phyloP scores from a whole-genome alignment of 64 coral and sea anemone genomes.

The Platygyra sinensis region DNA sequence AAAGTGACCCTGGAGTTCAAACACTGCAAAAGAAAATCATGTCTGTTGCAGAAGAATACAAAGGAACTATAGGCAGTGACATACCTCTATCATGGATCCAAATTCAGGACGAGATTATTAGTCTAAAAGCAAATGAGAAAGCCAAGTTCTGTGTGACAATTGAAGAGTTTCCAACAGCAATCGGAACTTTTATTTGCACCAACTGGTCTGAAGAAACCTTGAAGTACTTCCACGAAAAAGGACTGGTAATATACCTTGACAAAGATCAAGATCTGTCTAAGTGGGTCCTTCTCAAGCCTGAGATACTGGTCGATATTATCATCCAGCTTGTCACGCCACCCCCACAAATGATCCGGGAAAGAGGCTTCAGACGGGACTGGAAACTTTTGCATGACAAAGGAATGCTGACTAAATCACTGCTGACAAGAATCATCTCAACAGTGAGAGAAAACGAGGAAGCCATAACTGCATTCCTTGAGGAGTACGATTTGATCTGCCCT shows the following conservation, averaged over 20 bases:
- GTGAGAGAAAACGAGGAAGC: slow-evolving; percentile 23
- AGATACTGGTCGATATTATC: slow-evolving; percentile 39
- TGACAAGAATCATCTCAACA: slow-evolving; percentile 8
- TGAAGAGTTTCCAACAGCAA: no score
- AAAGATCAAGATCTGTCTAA: slow-evolving; percentile 47
- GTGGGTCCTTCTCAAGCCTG: slow-evolving; percentile 71
- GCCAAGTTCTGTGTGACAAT: no score
- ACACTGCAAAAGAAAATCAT: no score
- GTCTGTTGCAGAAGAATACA: no score
- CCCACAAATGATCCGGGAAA: slow-evolving; percentile 1
- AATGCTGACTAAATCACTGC: slow-evolving; percentile 31
- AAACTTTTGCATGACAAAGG: slow-evolving; percentile 22
- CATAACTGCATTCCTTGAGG: slow-evolving; percentile 38
- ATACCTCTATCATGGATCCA: no score
- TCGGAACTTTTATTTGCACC: no score
- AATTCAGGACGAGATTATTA: no score
- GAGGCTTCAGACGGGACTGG: slow-evolving; percentile 38
- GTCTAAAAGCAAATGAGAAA: no score
- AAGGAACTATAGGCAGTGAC: no score
- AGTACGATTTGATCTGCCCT: slow-evolving; percentile 55
- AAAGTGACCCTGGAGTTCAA: no score
- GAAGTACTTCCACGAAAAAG: no score
- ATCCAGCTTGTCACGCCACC: slow-evolving; percentile 42
- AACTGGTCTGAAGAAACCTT: no score
- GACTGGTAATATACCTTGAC: slow-evolving; percentile 61